A percentile compares a stretch with the other conserved stretches of the same genome.
Evolutionary conservation across 2,888 invertebrate genomes (phyloP).

Genomic region (Sturmia bella): DNA sequence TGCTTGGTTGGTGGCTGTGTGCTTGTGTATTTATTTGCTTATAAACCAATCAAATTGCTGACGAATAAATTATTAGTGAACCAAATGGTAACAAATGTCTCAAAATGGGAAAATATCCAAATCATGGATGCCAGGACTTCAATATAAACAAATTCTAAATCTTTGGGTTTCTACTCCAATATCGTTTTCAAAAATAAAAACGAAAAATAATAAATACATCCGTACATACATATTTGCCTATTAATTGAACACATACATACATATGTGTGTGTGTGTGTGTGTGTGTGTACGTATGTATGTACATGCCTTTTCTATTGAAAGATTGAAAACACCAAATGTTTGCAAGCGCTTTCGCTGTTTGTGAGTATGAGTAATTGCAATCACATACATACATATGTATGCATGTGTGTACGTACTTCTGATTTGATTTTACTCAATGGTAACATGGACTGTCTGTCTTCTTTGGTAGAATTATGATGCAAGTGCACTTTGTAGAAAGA

Average conservation of each 20-base stretch:
- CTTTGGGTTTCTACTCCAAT: neutral
- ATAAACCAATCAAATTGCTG: conserved; percentile 47
- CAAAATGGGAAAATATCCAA: conserved; percentile 34
- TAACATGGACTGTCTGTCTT: conserved; percentile 7
- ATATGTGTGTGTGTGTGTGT: neutral
- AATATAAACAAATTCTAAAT: conserved; percentile 32
- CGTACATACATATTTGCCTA: neutral
- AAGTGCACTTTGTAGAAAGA: conserved; percentile 51
- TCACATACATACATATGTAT: neutral
- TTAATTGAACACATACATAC: neutral
- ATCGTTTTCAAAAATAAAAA: neutral
- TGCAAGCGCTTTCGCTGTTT: conserved; percentile 19
- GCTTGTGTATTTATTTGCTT: conserved; percentile 48
- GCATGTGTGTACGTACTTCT: neutral
- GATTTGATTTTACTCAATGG: conserved; percentile 19
- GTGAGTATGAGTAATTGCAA: neutral
- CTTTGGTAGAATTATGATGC: conserved; percentile 51
- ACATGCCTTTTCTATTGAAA: neutral
- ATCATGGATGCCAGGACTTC: neutral
- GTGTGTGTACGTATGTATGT: neutral
- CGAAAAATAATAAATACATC: neutral
- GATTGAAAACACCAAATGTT: conserved; percentile 45
- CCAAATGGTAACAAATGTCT: conserved; percentile 64
- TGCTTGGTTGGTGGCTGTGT: neutral
- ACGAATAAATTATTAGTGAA: conserved; percentile 57